These are phyloP conservation scores for Pomatorhinus ruficollis DNA, from an alignment of 2,113 vertebrate species.

Conservation along the genomic window DNA sequence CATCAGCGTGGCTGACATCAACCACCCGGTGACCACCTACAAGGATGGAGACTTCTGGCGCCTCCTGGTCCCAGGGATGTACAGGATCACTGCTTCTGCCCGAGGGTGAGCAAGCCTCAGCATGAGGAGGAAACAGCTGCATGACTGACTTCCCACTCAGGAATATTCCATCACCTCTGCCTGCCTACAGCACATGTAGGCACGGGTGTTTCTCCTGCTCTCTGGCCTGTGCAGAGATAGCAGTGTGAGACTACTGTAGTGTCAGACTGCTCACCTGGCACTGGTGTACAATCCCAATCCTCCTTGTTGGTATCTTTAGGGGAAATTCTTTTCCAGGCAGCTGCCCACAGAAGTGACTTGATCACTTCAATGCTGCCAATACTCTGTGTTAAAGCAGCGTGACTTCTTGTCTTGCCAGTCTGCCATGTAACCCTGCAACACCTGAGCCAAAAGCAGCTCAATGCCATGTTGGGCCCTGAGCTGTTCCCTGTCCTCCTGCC, in stretches of 20 bases:
- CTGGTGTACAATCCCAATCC: background rate
- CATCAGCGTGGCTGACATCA: conserved; percentile 83
- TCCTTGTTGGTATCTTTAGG: background rate
- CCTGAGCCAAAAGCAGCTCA: background rate
- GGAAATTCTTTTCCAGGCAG: background rate
- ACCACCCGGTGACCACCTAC: conserved; percentile 86
- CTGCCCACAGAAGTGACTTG: background rate
- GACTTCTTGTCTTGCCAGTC: background rate
- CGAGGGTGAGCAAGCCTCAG: conserved; percentile 79
- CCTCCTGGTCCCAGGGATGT: conserved; percentile 85
- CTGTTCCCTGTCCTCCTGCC: background rate
- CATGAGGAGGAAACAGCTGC: background rate
- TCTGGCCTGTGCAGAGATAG: background rate
- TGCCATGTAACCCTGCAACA: background rate
- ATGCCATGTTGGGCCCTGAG: fast-evolving
- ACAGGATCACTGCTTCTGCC: conserved; percentile 87
- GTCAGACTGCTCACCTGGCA: background rate
- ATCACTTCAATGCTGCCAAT: background rate
- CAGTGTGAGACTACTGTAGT: background rate
- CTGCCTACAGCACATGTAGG: background rate
- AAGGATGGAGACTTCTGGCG: conserved; percentile 94
- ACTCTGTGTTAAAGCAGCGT: background rate
- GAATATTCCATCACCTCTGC: background rate
- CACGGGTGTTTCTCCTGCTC: background rate
- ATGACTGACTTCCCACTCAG: background rate